phyloP scores from a whole-genome alignment of 2,797 vertebrate species.

The Columba guinea region DNA sequence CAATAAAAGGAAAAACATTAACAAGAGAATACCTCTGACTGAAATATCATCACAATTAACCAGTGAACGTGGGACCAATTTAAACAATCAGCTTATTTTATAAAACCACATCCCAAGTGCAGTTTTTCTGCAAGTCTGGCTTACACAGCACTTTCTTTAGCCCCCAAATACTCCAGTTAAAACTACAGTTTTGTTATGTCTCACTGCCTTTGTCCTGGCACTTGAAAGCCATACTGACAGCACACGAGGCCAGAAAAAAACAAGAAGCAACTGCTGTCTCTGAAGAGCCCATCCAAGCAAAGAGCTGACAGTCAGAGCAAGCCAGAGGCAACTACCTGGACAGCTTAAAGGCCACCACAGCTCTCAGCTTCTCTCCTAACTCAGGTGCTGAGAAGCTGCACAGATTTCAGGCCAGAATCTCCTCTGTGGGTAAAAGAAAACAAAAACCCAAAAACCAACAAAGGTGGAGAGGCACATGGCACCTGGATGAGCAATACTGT shows the following conservation, averaged over 20 bases:
- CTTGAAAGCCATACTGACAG: constrained; percentile 12
- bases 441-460: background rate
- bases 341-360: background rate
- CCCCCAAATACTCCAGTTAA: background rate
- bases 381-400: background rate
- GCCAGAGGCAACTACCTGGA: background rate
- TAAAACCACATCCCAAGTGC: background rate
- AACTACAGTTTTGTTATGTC: background rate
- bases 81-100: background rate
- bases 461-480: background rate
- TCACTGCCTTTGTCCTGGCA: background rate
- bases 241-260: background rate
- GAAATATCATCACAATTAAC: background rate
- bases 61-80: background rate
- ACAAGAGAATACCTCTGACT: background rate
- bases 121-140: background rate
- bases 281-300: background rate
- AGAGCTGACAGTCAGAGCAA: background rate
- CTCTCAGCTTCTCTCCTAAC: background rate
- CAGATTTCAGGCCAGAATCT: background rate
- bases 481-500: background rate
- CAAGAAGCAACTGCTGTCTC: background rate
- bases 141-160: background rate
- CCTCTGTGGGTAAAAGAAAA: background rate
- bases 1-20: background rate